These are phyloP conservation scores for Coreius guichenoti DNA, from an alignment of 2,797 vertebrate species.

Conservation along the genomic window DNA sequence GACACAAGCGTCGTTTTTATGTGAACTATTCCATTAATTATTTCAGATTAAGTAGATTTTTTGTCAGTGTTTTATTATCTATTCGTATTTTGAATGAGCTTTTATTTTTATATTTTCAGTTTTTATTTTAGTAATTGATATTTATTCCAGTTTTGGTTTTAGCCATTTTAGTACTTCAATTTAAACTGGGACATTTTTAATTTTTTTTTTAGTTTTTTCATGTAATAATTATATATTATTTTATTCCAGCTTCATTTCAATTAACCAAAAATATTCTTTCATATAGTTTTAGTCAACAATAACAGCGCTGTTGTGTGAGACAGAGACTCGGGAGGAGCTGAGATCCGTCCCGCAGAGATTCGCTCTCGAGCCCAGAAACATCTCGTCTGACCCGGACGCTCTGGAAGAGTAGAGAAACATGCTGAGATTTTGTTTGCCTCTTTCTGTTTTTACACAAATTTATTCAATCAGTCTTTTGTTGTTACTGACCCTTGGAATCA, in stretches of 20 bases:
- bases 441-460: conserved; percentile 80
- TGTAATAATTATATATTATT: neutral
- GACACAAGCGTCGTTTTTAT: neutral
- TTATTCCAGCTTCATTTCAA: neutral
- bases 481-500: conserved; percentile 72
- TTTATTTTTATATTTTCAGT: no score
- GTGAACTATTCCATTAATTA: neutral
- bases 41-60: neutral
- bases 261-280: neutral
- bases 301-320: neutral
- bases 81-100: neutral
- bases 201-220: no score
- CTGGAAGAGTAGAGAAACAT: conserved; percentile 70
- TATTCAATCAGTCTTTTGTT: conserved; percentile 83
- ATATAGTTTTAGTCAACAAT: neutral
- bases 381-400: conserved; percentile 26
- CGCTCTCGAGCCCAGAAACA: conserved; percentile 8
- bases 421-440: conserved; percentile 73
- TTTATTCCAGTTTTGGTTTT: neutral
- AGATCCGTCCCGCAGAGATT: neutral
- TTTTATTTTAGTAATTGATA: neutral
- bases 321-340: conserved; percentile 9
- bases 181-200: neutral
- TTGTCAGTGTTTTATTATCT: neutral
- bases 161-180: neutral